These are phyloP conservation scores for Proisotoma minuta DNA, from an alignment of 2,888 invertebrate species.

Conservation along the genomic window DNA sequence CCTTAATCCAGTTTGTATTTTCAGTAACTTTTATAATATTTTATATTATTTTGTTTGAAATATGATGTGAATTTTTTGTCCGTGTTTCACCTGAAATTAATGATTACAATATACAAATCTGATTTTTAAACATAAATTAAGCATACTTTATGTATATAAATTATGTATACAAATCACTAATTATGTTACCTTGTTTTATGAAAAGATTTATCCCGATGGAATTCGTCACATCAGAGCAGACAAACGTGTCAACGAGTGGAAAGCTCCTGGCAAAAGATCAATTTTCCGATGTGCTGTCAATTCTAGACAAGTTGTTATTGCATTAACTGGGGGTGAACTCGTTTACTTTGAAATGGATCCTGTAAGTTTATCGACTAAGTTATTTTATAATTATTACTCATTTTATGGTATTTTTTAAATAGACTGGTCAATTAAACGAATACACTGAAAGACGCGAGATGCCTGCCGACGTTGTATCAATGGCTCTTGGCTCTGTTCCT, in stretches of 20 bases:
- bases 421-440: constrained; percentile 97
- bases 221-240: constrained; percentile 97
- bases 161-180: neutral
- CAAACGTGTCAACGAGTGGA: constrained; percentile 98
- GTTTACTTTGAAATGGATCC: constrained; percentile 99
- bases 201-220: constrained; percentile 90
- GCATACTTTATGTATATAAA: neutral
- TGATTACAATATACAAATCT: constrained; percentile 45
- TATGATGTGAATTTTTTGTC: constrained; percentile 45
- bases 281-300: constrained; percentile 98
- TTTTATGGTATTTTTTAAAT: constrained; percentile 44
- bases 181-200: neutral
- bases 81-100: constrained; percentile 47
- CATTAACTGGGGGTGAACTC: constrained; percentile 92
- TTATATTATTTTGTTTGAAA: constrained; percentile 1
- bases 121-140: constrained; percentile 13
- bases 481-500: constrained; percentile 94
- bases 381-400: neutral
- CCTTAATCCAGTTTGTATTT: constrained; percentile 48
- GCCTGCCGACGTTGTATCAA: constrained; percentile 95
- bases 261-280: constrained; percentile 92
- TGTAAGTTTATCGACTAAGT: constrained; percentile 60
- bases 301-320: constrained; percentile 96
- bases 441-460: constrained; percentile 96
- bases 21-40: neutral